Conservation (phyloP, 2,888 invertebrate species). For the Meiosimyza decipiens region DNA sequence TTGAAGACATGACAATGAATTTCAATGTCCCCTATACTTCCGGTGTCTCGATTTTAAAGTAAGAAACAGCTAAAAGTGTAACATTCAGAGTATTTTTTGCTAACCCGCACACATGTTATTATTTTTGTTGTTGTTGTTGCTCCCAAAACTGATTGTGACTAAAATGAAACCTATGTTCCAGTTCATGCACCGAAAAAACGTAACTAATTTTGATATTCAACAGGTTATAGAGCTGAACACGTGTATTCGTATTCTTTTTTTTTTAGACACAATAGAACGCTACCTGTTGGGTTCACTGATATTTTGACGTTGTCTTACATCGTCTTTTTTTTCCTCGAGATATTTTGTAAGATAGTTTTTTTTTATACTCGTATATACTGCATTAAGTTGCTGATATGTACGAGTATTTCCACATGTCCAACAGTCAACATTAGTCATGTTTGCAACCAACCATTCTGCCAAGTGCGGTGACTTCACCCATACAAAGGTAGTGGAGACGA, state of each 20-base stretch:
- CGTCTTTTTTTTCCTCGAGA: background rate
- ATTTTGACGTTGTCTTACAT: too few species aligned
- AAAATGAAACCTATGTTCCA: constrained; percentile 3
- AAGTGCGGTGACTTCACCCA: constrained; percentile 27
- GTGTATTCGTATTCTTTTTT: background rate
- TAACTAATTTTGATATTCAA: constrained; percentile 14
- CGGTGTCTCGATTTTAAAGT: too few species aligned
- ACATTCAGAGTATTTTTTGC: too few species aligned
- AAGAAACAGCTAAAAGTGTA: too few species aligned
- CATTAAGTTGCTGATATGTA: background rate
- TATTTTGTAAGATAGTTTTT: too few species aligned
- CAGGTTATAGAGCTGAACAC: constrained; percentile 1
- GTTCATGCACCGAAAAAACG: constrained; percentile 18
- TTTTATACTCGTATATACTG: too few species aligned
- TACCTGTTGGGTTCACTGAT: too few species aligned
- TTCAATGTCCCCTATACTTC: too few species aligned
- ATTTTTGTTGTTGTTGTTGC: too few species aligned
- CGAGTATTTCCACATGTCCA: constrained; percentile 8
- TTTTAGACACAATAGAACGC: background rate
- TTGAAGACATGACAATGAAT: too few species aligned
- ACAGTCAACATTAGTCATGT: constrained; percentile 6
- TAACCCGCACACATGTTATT: too few species aligned
- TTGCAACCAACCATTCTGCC: constrained; percentile 15
- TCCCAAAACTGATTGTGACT: background rate
- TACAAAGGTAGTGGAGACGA: background rate